Conservation (phyloP, 2,797 vertebrate genomes). For the Lateolabrax maculatus region DNA sequence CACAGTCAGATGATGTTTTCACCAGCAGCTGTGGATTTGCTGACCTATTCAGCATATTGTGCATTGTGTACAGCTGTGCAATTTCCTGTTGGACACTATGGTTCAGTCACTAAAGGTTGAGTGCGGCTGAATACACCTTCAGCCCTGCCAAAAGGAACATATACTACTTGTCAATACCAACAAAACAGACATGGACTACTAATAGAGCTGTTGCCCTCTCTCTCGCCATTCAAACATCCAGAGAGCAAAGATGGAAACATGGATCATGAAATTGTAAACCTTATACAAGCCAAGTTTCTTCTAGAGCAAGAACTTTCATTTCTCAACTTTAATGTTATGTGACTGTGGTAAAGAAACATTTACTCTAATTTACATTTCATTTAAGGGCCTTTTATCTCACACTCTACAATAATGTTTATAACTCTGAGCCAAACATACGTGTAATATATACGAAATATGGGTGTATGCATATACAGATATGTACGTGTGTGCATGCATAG, state of each 20-base stretch:
- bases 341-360: too few species aligned
- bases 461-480: too few species aligned
- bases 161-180: not conserved
- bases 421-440: too few species aligned
- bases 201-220: not conserved
- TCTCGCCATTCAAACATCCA: not conserved
- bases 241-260: not conserved
- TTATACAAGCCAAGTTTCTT: too few species aligned
- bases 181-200: not conserved
- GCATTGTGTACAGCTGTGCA: slow-evolving; percentile 16
- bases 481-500: too few species aligned
- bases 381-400: too few species aligned
- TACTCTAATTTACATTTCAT: too few species aligned
- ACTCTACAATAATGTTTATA: too few species aligned
- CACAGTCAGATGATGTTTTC: slow-evolving; percentile 4
- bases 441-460: too few species aligned
- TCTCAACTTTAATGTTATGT: too few species aligned
- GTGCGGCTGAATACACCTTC: not conserved
- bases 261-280: not conserved
- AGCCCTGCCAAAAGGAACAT: not conserved
- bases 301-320: too few species aligned
- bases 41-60: slow-evolving; percentile 5
- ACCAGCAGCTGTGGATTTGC: slow-evolving; percentile 5
- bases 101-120: not conserved
- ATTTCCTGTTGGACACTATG: slow-evolving; percentile 13